phyloP scores from a whole-genome alignment of 2,113 vertebrate genomes.

The Eulemur macaco region DNA sequence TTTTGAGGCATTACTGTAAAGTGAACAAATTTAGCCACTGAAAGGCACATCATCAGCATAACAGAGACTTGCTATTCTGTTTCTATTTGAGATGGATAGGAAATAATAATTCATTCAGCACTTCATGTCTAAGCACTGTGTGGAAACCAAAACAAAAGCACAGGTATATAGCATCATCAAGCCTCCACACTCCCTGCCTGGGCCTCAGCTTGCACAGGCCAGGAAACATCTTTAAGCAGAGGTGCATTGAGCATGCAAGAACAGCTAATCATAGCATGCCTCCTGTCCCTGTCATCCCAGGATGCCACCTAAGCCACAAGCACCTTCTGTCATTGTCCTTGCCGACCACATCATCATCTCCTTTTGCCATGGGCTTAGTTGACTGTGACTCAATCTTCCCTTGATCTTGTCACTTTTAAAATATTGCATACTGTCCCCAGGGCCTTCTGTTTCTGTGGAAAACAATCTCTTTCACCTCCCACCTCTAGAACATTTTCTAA shows the following conservation, averaged over 20 bases:
- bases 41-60: background rate
- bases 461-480: background rate
- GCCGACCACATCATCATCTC: too few relatives aligned
- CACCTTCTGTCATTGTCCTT: background rate
- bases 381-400: background rate
- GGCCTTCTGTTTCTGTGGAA: background rate
- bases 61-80: background rate
- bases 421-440: background rate
- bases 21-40: background rate
- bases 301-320: background rate
- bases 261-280: accelerated
- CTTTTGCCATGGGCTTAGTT: background rate
- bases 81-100: background rate
- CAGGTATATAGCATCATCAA: background rate
- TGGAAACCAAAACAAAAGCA: background rate
- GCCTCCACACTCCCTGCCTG: background rate
- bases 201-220: background rate
- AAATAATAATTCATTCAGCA: background rate
- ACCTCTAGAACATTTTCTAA: background rate
- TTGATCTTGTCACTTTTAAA: background rate
- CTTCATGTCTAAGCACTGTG: background rate
- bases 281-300: accelerated
- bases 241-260: background rate
- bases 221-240: background rate
- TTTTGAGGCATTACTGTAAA: background rate